A percentile compares a stretch with the other conserved stretches of the same genome.
Evolutionary conservation across 2,113 vertebrate genomes (phyloP).

Genomic region (Probosciger aterrimus): DNA sequence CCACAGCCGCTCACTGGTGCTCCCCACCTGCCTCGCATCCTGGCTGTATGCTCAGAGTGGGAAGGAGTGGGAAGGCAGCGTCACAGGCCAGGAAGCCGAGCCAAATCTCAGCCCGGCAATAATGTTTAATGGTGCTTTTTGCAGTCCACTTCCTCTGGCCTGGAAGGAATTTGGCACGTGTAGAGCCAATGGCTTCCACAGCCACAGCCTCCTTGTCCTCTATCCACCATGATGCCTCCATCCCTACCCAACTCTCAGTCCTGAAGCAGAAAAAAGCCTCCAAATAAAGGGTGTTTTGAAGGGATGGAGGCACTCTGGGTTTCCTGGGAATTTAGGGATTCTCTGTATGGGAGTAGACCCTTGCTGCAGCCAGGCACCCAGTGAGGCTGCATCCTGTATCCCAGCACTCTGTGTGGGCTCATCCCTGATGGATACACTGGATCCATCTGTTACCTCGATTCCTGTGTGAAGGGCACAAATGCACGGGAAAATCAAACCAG

Average conservation of each 20-base stretch:
- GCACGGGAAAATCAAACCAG: neutral
- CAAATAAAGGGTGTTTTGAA: neutral
- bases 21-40: neutral
- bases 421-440: neutral
- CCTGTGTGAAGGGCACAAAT: neutral
- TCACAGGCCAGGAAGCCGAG: neutral
- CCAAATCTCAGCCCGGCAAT: neutral
- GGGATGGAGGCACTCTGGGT: neutral
- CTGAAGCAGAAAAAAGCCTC: neutral
- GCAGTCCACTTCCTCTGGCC: neutral
- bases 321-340: neutral
- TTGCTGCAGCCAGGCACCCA: accelerated
- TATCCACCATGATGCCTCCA: neutral
- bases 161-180: neutral
- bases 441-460: neutral
- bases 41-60: neutral
- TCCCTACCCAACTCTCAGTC: neutral
- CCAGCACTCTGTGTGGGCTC: accelerated
- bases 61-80: neutral
- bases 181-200: neutral
- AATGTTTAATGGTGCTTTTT: neutral
- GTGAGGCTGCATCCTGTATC: accelerated
- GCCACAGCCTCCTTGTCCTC: neutral
- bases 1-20: neutral
- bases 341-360: neutral